A percentile compares a stretch with the other conserved stretches of the same genome.
Evolutionary conservation across 2,797 vertebrate species (phyloP).

Genomic region (Macrochelys suwanniensis): DNA sequence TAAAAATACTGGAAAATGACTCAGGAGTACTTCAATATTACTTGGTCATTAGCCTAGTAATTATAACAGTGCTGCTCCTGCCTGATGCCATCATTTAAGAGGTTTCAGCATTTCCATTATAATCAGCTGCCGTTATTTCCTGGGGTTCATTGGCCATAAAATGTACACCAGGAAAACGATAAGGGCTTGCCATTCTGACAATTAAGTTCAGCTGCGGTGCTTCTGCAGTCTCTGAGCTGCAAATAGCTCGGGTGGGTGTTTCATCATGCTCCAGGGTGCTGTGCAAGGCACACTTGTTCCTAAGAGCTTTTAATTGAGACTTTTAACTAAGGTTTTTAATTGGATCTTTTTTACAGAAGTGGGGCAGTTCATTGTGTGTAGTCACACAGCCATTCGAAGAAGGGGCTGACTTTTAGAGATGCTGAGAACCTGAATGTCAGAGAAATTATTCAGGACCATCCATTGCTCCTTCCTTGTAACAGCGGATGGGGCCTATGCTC

Average conservation of each 20-base stretch:
- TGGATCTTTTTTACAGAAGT: background rate
- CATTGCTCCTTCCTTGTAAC: background rate
- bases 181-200: slow-evolving; percentile 10
- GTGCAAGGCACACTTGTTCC: background rate
- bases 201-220: background rate
- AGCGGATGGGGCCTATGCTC: background rate
- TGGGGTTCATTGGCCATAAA: slow-evolving; percentile 67
- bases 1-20: slow-evolving; percentile 74
- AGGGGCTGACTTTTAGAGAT: background rate
- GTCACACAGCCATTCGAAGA: background rate
- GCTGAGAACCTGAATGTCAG: background rate
- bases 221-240: background rate
- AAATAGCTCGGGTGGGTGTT: slow-evolving; percentile 31
- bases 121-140: slow-evolving; percentile 66
- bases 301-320: slow-evolving; percentile 44
- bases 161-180: slow-evolving; percentile 24
- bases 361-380: background rate
- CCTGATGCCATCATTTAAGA: slow-evolving; percentile 67
- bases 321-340: slow-evolving; percentile 56
- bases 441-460: background rate
- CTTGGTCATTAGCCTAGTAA: slow-evolving; percentile 76
- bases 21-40: slow-evolving; percentile 76
- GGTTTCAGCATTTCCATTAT: slow-evolving; percentile 69
- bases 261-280: slow-evolving; percentile 45
- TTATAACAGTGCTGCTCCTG: slow-evolving; percentile 67